Conservation (phyloP, 1,140 invertebrate genomes). For the Trachymyrmex septentrionalis region DNA sequence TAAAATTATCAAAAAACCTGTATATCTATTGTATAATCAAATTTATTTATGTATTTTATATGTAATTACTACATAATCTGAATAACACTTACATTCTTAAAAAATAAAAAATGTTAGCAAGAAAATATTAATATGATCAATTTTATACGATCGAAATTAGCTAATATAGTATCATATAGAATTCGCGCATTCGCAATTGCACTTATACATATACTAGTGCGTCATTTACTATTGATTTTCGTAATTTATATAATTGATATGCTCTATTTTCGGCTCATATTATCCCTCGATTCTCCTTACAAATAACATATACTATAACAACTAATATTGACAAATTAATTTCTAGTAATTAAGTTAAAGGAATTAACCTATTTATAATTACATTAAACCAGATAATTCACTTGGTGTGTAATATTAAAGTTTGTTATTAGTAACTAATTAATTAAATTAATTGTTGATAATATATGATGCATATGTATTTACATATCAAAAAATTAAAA, state of each 20-base stretch:
- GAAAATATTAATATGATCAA: background rate
- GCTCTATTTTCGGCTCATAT: background rate
- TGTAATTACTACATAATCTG: background rate
- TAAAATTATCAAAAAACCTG: background rate
- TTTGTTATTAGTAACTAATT: background rate
- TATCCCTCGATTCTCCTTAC: background rate
- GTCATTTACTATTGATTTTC: background rate
- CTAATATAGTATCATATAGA: background rate
- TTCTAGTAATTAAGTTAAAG: background rate
- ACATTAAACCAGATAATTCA: background rate
- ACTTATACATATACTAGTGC: background rate
- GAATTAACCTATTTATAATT: background rate
- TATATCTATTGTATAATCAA: background rate
- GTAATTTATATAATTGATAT: background rate
- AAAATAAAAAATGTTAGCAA: background rate
- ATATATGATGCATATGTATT: background rate
- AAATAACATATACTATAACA: background rate
- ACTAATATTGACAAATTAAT: background rate
- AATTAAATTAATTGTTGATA: background rate
- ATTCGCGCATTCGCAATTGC: background rate
- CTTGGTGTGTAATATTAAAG: background rate
- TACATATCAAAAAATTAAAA: background rate
- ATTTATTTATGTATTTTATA: background rate
- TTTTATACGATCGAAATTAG: background rate
- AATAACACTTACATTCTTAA: background rate